These are phyloP conservation scores for Neolamprologus tretocephalus DNA, from an alignment of 2,113 vertebrate genomes.

Conservation along the genomic window DNA sequence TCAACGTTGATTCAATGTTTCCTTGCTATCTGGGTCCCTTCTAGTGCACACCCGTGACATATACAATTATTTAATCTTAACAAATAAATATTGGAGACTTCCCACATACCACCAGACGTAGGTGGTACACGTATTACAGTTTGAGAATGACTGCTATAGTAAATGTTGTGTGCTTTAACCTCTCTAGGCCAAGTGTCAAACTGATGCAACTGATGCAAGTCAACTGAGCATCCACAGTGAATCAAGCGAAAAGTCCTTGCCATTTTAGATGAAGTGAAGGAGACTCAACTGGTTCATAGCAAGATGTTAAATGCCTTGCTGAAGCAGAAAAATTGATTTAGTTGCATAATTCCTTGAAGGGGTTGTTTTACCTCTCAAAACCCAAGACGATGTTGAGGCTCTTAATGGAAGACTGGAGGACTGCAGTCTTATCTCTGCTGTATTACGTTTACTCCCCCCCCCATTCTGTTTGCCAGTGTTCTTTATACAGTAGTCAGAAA, in stretches of 20 bases:
- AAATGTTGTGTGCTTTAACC: not conserved
- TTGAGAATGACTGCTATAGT: not conserved
- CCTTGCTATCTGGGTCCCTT: not conserved
- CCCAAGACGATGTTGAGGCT: not conserved
- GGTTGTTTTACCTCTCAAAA: not conserved
- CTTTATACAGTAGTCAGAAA: not conserved
- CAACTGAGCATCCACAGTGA: not conserved
- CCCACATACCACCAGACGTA: not conserved
- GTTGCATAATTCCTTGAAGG: not conserved
- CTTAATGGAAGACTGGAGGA: not conserved
- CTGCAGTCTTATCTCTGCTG: not conserved
- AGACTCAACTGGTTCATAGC: not conserved
- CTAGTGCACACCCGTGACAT: not conserved
- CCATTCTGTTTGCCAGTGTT: not conserved
- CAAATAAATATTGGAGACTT: not conserved
- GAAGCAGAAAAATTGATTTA: not conserved
- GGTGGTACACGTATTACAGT: not conserved
- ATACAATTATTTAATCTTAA: not conserved
- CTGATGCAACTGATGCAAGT: not conserved
- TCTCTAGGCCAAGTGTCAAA: not conserved
- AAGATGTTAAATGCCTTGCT: not conserved
- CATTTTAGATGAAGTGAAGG: not conserved
- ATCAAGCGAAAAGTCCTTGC: not conserved
- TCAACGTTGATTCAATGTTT: not conserved
- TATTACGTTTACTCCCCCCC: not conserved